Evolutionary conservation across 2,888 invertebrate species (phyloP).

Genomic region (Sialis lutaria): DNA sequence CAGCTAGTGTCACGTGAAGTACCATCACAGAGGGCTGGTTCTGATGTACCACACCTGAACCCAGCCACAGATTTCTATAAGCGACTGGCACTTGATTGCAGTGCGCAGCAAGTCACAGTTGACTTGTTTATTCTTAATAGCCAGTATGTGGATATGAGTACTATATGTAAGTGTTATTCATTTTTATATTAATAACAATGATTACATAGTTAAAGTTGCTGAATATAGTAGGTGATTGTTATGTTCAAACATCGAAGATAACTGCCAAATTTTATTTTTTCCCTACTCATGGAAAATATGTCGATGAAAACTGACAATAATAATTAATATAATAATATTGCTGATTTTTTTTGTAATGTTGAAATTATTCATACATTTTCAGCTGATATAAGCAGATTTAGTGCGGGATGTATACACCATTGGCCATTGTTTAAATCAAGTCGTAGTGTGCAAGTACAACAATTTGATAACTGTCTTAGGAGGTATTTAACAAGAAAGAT

Average conservation of each 20-base stretch:
- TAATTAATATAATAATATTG: neutral
- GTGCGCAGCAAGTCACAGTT: conserved; percentile 88
- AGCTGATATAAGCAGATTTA: conserved; percentile 88
- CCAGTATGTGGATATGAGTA: conserved; percentile 87
- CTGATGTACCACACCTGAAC: conserved; percentile 71
- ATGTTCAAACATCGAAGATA: no score
- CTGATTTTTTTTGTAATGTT: conserved; percentile 1
- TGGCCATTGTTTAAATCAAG: conserved; percentile 70
- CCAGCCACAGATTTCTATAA: conserved; percentile 98
- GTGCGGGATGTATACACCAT: conserved; percentile 84
- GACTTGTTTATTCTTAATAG: conserved; percentile 89
- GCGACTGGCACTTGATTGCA: conserved; percentile 87
- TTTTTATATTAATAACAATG: conserved; percentile 4
- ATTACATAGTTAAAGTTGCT: no score
- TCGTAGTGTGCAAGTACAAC: conserved; percentile 51
- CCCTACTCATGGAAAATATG: no score
- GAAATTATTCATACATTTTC: conserved; percentile 10
- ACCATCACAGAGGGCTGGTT: conserved; percentile 59
- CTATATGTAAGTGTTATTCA: conserved; percentile 50
- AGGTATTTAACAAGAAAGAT: conserved; percentile 92
- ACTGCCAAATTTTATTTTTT: no score
- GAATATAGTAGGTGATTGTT: conserved; percentile 90
- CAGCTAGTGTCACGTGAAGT: conserved; percentile 74
- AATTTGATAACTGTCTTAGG: conserved; percentile 57
- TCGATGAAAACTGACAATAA: no score